phyloP scores from a whole-genome alignment of 2,888 invertebrate genomes.

The Autographa gamma region DNA sequence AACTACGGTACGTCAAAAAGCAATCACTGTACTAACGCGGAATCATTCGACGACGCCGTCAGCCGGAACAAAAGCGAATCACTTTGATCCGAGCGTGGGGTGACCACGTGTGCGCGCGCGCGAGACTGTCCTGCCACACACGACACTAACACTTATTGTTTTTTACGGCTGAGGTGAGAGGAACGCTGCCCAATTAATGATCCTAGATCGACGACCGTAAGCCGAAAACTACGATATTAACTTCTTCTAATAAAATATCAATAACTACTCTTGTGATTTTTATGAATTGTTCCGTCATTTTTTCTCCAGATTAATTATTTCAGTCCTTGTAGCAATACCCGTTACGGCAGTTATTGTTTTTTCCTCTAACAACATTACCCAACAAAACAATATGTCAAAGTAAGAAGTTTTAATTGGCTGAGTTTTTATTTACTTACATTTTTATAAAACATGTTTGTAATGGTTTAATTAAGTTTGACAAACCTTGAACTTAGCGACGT shows the following conservation, averaged over 20 bases:
- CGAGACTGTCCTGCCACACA: conserved; percentile 36
- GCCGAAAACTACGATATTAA: neutral
- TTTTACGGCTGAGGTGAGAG: conserved; percentile 36
- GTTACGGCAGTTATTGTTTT: too few relatives aligned
- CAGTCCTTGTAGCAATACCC: too few relatives aligned
- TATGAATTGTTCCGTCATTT: too few relatives aligned
- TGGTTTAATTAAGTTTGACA: neutral
- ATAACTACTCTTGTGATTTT: too few relatives aligned
- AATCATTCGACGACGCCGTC: conserved; percentile 78
- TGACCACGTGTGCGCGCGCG: conserved; percentile 52
- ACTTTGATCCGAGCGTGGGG: conserved; percentile 76
- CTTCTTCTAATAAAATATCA: too few relatives aligned
- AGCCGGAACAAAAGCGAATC: conserved; percentile 84
- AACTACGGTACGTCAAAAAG: conserved; percentile 75
- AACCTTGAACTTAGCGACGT: neutral
- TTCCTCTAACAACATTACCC: neutral
- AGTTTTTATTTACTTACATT: neutral
- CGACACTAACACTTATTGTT: conserved; percentile 26
- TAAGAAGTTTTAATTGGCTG: neutral
- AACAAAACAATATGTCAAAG: neutral
- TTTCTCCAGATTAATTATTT: too few relatives aligned
- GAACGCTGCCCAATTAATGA: conserved; percentile 24
- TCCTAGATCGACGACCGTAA: neutral
- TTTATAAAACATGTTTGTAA: neutral
- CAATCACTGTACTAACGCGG: conserved; percentile 81